Evolutionary conservation across 2,113 vertebrate species (phyloP).

Genomic region (chimpanzee (Pan troglodytes)): NHGRI_mPanTro3-v2.1_pri NC_072404.2:33195501-33196000

Average conservation of each 20-base stretch:
- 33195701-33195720: slow-evolving; percentile 22
- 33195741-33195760: not conserved
- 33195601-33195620: slow-evolving; percentile 26
- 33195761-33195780: not conserved
- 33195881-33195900: not conserved
- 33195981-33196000: slow-evolving; percentile 42
- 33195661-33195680: not conserved
- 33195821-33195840: not conserved
- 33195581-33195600: not conserved
- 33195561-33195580: not conserved
- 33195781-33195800: not conserved
- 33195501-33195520: not conserved
- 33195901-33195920: not conserved
- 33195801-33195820: not conserved
- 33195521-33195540: not conserved
- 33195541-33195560: not conserved
- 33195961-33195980: slow-evolving; percentile 57
- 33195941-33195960: slow-evolving; percentile 9
- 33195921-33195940: not conserved
- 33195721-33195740: slow-evolving; percentile 32
- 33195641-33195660: not conserved
- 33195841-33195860: not conserved
- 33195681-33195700: slow-evolving; percentile 13
- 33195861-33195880: not conserved
- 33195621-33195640: not conserved